These are phyloP conservation scores for Paraescarpia echinospica DNA, from an alignment of 1,140 invertebrate genomes.

Conservation along the genomic window DNA sequence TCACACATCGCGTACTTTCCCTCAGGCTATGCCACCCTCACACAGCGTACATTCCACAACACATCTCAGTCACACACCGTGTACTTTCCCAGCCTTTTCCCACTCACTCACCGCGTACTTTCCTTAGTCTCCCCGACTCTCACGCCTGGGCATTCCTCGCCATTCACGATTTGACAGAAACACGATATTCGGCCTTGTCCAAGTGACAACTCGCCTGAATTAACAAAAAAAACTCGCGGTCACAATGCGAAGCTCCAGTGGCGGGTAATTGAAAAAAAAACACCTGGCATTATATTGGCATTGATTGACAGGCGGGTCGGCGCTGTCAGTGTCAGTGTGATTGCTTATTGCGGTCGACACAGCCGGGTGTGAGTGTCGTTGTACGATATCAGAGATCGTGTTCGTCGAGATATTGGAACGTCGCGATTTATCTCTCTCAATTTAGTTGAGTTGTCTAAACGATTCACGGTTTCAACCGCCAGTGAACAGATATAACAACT, in stretches of 20 bases:
- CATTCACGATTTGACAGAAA: constrained; percentile 5
- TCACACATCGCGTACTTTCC: too few species aligned
- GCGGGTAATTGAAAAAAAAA: not conserved
- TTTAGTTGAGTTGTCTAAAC: too few species aligned
- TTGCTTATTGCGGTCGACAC: not conserved
- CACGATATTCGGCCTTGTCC: not conserved
- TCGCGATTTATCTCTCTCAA: not conserved
- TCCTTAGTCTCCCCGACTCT: not conserved
- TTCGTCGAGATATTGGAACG: not conserved
- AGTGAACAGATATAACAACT: too few species aligned
- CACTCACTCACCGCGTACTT: not conserved
- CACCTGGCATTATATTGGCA: not conserved
- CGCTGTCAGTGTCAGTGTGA: not conserved
- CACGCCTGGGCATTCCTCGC: not conserved
- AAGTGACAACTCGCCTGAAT: not conserved
- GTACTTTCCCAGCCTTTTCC: not conserved
- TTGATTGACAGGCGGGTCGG: not conserved
- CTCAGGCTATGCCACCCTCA: too few species aligned
- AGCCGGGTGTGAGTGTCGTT: not conserved
- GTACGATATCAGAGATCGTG: not conserved
- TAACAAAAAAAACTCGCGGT: not conserved
- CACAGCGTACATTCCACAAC: too few species aligned
- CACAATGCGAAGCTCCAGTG: not conserved
- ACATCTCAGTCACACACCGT: not conserved
- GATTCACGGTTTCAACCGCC: too few species aligned